A percentile compares a stretch with the other conserved stretches of the same genome.
These are phyloP conservation scores for Philonicus albiceps DNA, from an alignment of 2,888 invertebrate species.

Conservation along the genomic window DNA sequence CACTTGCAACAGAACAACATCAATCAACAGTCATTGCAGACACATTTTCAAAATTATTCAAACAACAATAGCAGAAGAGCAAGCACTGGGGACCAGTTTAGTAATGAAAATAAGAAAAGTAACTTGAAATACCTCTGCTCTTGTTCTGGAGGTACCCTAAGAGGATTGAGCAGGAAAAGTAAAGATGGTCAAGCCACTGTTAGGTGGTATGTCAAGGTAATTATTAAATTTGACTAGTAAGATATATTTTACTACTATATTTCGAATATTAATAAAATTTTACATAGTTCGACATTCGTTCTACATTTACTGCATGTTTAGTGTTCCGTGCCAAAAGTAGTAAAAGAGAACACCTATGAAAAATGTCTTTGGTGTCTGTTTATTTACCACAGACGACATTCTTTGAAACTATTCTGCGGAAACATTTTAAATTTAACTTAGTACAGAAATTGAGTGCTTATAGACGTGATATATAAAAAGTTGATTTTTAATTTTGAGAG, in stretches of 20 bases:
- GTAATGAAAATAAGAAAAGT: constrained; percentile 6
- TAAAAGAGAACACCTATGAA: too few species aligned
- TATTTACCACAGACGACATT: too few species aligned
- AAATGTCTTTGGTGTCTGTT: too few species aligned
- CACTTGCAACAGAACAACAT: constrained; percentile 52
- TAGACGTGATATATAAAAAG: too few species aligned
- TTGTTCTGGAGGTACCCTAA: constrained; percentile 59
- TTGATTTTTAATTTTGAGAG: too few species aligned
- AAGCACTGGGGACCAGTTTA: constrained; percentile 1
- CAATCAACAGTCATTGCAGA: constrained; percentile 17
- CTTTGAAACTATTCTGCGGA: too few species aligned
- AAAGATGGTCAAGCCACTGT: constrained; percentile 59
- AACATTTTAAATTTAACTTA: too few species aligned
- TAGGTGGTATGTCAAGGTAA: constrained; percentile 79
- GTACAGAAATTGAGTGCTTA: too few species aligned
- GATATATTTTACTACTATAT: not conserved
- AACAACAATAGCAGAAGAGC: not conserved
- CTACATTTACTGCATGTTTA: too few species aligned
- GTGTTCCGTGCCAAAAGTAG: too few species aligned
- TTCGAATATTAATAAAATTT: too few species aligned
- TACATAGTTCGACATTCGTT: too few species aligned
- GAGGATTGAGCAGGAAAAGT: constrained; percentile 58
- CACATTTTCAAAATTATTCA: not conserved
- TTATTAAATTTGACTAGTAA: constrained; percentile 38
- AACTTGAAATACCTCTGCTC: constrained; percentile 60